A percentile compares a stretch with the other conserved stretches of the same genome.
Evolutionary conservation across 2,797 vertebrate genomes (phyloP).

Genomic region (Epinephelus awoara): DNA sequence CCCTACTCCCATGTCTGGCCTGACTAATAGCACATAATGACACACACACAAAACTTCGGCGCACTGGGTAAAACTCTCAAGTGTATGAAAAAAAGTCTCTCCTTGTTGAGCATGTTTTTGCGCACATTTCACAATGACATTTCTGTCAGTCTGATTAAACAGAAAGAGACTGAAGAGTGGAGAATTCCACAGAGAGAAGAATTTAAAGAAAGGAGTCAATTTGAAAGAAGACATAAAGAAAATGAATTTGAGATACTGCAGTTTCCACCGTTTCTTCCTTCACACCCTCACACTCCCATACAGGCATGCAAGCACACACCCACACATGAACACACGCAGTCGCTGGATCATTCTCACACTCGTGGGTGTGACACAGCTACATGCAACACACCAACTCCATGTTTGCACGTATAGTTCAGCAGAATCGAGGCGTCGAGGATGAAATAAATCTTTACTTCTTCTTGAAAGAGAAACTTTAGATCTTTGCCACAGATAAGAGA

Average conservation of each 20-base stretch:
- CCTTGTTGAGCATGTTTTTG: neutral
- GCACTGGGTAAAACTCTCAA: neutral
- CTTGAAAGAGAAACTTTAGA: neutral
- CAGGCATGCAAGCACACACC: conserved; percentile 45
- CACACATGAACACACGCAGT: conserved; percentile 56
- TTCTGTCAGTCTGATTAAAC: conserved; percentile 2
- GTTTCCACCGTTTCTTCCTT: conserved; percentile 28
- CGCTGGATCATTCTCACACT: conserved; percentile 49
- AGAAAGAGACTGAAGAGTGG: neutral
- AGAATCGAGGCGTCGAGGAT: conserved; percentile 2
- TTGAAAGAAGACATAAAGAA: conserved; percentile 27
- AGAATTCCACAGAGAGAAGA: neutral
- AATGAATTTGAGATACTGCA: conserved; percentile 15
- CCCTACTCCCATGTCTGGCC: conserved; percentile 36
- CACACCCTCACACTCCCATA: conserved; percentile 55
- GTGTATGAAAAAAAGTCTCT: neutral
- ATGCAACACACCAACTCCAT: conserved; percentile 49
- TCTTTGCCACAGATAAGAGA: conserved; percentile 20
- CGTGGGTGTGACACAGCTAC: conserved; percentile 47
- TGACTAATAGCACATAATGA: conserved; percentile 38
- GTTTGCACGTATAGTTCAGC: conserved; percentile 35
- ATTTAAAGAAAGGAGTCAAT: neutral
- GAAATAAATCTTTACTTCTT: neutral
- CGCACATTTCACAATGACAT: conserved; percentile 17
- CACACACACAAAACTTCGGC: conserved; percentile 22